Evolutionary conservation across 2,113 vertebrate genomes (phyloP).

Genomic region (Gymnorhina tibicen): DNA sequence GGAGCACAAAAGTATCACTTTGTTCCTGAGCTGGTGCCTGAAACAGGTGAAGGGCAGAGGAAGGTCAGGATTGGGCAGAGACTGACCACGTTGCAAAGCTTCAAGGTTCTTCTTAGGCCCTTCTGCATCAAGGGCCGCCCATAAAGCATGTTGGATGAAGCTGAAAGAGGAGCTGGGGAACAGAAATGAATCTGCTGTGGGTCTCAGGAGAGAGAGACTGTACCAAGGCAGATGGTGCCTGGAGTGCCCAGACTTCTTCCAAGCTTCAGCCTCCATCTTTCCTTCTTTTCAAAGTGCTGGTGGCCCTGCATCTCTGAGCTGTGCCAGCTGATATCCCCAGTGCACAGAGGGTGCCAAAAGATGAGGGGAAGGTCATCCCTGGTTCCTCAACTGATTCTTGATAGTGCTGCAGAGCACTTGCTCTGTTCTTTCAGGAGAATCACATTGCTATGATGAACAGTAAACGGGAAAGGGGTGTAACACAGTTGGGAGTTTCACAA

Average conservation of each 20-base stretch:
- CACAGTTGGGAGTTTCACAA: not conserved
- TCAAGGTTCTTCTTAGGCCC: not conserved
- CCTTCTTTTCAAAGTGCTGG: not conserved
- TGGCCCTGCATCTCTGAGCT: accelerated
- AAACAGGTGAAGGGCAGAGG: not conserved
- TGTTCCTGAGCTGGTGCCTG: not conserved
- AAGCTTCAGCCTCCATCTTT: not conserved
- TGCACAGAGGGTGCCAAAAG: not conserved
- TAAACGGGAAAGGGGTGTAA: not conserved
- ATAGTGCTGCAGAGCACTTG: not conserved
- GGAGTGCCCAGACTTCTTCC: not conserved
- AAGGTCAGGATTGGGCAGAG: not conserved
- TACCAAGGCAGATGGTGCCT: not conserved
- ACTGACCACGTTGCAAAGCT: accelerated
- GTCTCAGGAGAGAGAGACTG: not conserved
- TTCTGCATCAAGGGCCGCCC: not conserved
- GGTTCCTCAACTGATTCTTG: accelerated
- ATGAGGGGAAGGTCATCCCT: not conserved
- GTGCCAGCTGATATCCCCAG: not conserved
- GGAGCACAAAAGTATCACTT: not conserved
- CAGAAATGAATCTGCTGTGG: not conserved
- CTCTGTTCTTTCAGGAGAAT: not conserved
- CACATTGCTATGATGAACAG: accelerated
- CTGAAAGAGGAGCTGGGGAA: not conserved
- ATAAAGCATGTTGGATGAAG: not conserved